Evolutionary conservation across 2,888 invertebrate species (phyloP).

Genomic region (Diarsia dahlii): DNA sequence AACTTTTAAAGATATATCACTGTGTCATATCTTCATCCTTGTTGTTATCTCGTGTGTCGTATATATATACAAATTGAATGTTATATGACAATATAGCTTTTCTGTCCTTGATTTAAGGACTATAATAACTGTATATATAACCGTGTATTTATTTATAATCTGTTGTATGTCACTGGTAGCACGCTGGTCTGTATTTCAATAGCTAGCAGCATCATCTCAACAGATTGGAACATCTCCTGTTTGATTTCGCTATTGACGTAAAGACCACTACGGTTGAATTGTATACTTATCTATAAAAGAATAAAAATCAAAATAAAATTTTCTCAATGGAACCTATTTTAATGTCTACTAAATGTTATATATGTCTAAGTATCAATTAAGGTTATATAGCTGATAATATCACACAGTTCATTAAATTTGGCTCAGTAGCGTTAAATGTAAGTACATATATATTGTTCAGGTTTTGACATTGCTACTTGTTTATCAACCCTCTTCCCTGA

Average conservation of each 20-base stretch:
- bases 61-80: slow-evolving; percentile 82
- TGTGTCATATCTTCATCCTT: slow-evolving; percentile 87
- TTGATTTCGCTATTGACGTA: slow-evolving; percentile 76
- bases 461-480: slow-evolving; percentile 89
- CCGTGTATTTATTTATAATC: slow-evolving; percentile 72
- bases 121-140: slow-evolving; percentile 79
- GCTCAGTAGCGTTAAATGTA: slow-evolving; percentile 84
- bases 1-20: slow-evolving; percentile 83
- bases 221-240: slow-evolving; percentile 36
- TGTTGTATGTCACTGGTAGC: slow-evolving; percentile 77
- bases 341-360: slow-evolving; percentile 90
- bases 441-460: slow-evolving; percentile 76
- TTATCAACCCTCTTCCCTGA: slow-evolving; percentile 58
- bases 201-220: slow-evolving; percentile 63
- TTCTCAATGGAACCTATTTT: slow-evolving; percentile 85
- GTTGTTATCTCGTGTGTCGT: slow-evolving; percentile 86
- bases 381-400: slow-evolving; percentile 80
- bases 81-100: slow-evolving; percentile 89
- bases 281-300: slow-evolving; percentile 78
- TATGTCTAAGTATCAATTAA: slow-evolving; percentile 88
- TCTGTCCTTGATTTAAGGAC: slow-evolving; percentile 72
- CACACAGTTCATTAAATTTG: slow-evolving; percentile 82
- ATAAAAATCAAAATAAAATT: slow-evolving; percentile 71
- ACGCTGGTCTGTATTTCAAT: slow-evolving; percentile 78
- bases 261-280: slow-evolving; percentile 73